phyloP scores from a whole-genome alignment of 2,797 vertebrate species.

The Chromobotia macracanthus region DNA sequence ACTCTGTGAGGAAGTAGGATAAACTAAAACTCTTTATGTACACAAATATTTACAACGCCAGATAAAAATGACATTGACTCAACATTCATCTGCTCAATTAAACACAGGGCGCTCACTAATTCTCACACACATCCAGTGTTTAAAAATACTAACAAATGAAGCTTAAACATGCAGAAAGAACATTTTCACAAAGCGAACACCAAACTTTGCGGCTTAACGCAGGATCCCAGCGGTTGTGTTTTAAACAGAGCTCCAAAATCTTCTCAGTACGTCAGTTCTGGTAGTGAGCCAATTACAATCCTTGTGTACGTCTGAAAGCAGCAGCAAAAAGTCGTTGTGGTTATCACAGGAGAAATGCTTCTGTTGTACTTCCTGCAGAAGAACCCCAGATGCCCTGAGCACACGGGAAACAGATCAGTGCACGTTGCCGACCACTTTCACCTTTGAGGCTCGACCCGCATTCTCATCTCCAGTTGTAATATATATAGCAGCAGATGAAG shows the following conservation, averaged over 20 bases:
- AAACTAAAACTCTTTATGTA: too few species aligned
- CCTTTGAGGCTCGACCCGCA: not conserved
- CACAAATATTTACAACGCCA: too few species aligned
- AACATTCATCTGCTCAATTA: too few species aligned
- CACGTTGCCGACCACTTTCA: slow-evolving; percentile 2
- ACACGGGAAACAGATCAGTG: slow-evolving; percentile 16
- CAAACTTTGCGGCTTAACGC: not conserved
- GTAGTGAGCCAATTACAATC: too few species aligned
- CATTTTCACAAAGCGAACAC: slow-evolving; percentile 16
- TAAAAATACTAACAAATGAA: slow-evolving; percentile 2
- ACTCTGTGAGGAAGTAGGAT: too few species aligned
- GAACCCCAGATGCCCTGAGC: not conserved
- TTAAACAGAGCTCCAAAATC: slow-evolving; percentile 7
- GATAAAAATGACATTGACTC: too few species aligned
- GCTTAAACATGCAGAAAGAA: slow-evolving; percentile 18
- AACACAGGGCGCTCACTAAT: too few species aligned
- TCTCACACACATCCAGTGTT: too few species aligned
- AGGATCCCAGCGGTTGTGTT: not conserved
- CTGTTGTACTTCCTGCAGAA: slow-evolving; percentile 20
- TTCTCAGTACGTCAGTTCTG: too few species aligned
- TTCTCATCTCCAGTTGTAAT: slow-evolving; percentile 79
- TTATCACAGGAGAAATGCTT: slow-evolving; percentile 11
- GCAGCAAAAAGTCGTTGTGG: slow-evolving; percentile 36
- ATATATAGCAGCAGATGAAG: slow-evolving; percentile 84
- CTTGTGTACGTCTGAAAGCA: not conserved